These are phyloP conservation scores for Schrankia costaestrigalis DNA, from an alignment of 2,888 invertebrate species.

Conservation along the genomic window DNA sequence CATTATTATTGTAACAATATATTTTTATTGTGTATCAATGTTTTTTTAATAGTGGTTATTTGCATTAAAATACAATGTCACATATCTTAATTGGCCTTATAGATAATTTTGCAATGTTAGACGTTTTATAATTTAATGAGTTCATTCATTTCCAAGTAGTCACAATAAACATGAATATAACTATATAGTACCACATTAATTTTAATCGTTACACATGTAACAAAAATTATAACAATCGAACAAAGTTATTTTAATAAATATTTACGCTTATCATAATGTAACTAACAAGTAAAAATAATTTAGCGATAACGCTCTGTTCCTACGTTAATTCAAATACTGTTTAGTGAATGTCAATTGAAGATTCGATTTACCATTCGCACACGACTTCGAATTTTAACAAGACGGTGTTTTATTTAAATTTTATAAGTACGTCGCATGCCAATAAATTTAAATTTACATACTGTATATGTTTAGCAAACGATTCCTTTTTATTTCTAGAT, in stretches of 20 bases:
- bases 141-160: slow-evolving; percentile 35
- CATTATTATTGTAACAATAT: too few relatives aligned
- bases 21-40: too few relatives aligned
- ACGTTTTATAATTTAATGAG: slow-evolving; percentile 28
- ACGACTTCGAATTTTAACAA: slow-evolving; percentile 7
- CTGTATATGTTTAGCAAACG: neutral
- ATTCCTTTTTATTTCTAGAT: too few relatives aligned
- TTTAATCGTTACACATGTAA: too few relatives aligned
- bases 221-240: neutral
- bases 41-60: too few relatives aligned
- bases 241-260: neutral
- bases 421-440: too few relatives aligned
- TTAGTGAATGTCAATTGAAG: slow-evolving; percentile 2
- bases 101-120: slow-evolving; percentile 11
- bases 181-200: too few relatives aligned
- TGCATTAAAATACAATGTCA: slow-evolving; percentile 5
- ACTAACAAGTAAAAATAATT: too few relatives aligned
- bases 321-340: neutral
- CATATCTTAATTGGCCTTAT: slow-evolving; percentile 15
- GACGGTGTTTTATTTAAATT: slow-evolving; percentile 1
- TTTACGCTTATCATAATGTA: neutral
- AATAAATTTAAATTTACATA: slow-evolving; percentile 3
- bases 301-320: slow-evolving; percentile 4
- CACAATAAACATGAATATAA: too few relatives aligned
- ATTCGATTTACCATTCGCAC: slow-evolving; percentile 4